Percentiles rank a stretch among this genome's conserved stretches.
phyloP scores from a whole-genome alignment of 2,797 vertebrate genomes.

The Novumbra hubbsi region DNA sequence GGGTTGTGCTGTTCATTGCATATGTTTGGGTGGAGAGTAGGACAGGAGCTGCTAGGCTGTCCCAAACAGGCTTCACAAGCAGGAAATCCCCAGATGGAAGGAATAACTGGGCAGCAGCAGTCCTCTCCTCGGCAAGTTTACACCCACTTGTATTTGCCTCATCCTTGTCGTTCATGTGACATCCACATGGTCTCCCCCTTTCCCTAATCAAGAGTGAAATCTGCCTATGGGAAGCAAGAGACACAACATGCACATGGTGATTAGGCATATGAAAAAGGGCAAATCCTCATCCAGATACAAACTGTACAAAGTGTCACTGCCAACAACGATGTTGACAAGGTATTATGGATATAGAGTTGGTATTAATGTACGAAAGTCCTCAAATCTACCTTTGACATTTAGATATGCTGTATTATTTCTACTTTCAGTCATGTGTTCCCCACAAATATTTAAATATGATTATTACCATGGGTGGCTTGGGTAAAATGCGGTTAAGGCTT shows the following conservation, averaged over 20 bases:
- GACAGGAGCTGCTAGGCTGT: constrained; percentile 31
- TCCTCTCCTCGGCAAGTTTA: constrained; percentile 49
- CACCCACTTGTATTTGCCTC: constrained; percentile 63
- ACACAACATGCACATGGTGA: constrained; percentile 2
- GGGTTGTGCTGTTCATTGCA: constrained; percentile 84
- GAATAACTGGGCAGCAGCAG: constrained; percentile 47
- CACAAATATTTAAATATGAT: background rate
- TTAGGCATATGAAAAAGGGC: background rate
- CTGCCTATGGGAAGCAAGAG: constrained; percentile 27
- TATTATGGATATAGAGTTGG: background rate
- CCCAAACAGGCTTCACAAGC: constrained; percentile 27
- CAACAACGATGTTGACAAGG: background rate
- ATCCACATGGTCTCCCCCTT: constrained; percentile 70
- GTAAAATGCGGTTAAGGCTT: background rate
- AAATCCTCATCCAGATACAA: background rate
- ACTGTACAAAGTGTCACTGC: no score
- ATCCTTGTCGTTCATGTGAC: constrained; percentile 78
- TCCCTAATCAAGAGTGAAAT: constrained; percentile 57
- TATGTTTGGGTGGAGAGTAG: constrained; percentile 29
- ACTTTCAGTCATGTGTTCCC: background rate
- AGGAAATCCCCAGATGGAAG: constrained; percentile 35
- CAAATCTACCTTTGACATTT: background rate
- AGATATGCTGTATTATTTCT: background rate
- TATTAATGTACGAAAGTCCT: background rate
- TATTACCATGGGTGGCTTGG: background rate